Percentiles rank a stretch among this genome's conserved stretches.
These are phyloP conservation scores for Pelecanus crispus DNA, from an alignment of 2,113 vertebrate species.

Conservation along the genomic window DNA sequence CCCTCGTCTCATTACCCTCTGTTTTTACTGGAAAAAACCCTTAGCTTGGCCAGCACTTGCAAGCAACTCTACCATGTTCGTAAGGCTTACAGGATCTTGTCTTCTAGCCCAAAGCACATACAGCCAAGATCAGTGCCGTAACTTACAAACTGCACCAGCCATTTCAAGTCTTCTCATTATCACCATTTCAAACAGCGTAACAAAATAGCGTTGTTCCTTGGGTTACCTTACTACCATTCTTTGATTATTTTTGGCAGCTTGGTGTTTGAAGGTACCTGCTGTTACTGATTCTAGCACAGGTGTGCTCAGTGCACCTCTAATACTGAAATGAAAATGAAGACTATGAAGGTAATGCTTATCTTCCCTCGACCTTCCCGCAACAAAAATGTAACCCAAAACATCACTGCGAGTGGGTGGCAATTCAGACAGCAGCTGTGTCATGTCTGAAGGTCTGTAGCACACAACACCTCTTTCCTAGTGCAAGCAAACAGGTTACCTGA, in stretches of 20 bases:
- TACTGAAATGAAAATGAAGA: neutral
- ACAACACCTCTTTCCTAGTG: neutral
- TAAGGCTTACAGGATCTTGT: neutral
- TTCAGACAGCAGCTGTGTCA: neutral
- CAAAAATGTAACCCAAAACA: neutral
- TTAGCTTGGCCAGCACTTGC: neutral
- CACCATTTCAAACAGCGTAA: neutral
- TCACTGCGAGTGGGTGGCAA: neutral
- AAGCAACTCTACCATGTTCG: neutral
- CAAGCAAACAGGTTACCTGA: conserved; percentile 75
- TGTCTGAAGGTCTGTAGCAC: neutral
- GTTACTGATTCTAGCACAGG: neutral
- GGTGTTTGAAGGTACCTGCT: neutral
- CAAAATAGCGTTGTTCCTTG: neutral
- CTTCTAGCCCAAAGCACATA: neutral
- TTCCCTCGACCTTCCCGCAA: neutral
- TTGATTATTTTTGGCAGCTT: neutral
- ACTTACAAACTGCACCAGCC: neutral
- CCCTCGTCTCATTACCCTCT: neutral
- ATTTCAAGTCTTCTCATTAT: neutral
- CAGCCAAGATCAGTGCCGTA: neutral
- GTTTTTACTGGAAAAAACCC: neutral
- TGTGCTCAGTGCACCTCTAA: neutral
- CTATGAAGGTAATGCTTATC: neutral
- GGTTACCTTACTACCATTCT: neutral